Percentiles rank a stretch among this genome's conserved stretches.
phyloP scores from a whole-genome alignment of 2,888 invertebrate species.

The Eumacrocentrus americanus region DNA sequence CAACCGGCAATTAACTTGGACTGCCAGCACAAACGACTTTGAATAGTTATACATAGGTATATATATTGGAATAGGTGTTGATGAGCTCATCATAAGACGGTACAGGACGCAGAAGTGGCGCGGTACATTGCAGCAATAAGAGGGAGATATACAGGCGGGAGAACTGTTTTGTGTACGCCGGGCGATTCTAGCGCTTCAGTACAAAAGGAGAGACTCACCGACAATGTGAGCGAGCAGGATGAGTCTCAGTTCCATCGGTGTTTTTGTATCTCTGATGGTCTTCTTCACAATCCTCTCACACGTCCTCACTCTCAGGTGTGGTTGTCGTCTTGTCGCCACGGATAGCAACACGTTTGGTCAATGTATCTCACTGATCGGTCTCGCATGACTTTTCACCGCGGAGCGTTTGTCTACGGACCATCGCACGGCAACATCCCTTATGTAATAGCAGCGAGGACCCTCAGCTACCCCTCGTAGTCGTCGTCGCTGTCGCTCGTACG shows the following conservation, averaged over 20 bases:
- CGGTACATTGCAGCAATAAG: too few species aligned
- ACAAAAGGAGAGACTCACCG: constrained; percentile 36
- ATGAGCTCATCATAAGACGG: too few species aligned
- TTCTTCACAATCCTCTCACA: neutral
- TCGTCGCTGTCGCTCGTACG: constrained; percentile 28
- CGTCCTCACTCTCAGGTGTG: neutral
- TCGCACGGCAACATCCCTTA: constrained; percentile 38
- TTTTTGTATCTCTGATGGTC: constrained; percentile 19
- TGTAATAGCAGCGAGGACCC: constrained; percentile 33
- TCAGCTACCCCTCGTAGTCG: constrained; percentile 18
- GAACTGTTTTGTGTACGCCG: too few species aligned
- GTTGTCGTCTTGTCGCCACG: neutral
- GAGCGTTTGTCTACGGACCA: constrained; percentile 21
- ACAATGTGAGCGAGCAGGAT: constrained; percentile 47
- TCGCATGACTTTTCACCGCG: constrained; percentile 20
- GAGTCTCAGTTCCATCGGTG: constrained; percentile 52
- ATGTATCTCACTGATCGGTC: constrained; percentile 12
- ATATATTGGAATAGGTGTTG: neutral
- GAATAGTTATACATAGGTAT: neutral
- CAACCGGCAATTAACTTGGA: neutral
- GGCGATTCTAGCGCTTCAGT: too few species aligned
- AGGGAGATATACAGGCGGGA: too few species aligned
- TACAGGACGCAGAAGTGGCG: too few species aligned
- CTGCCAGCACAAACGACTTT: neutral
- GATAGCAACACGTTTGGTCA: constrained; percentile 12